Evolutionary conservation across 1,140 invertebrate species (phyloP).

Genomic region (Eupristina koningsbergeri): DNA sequence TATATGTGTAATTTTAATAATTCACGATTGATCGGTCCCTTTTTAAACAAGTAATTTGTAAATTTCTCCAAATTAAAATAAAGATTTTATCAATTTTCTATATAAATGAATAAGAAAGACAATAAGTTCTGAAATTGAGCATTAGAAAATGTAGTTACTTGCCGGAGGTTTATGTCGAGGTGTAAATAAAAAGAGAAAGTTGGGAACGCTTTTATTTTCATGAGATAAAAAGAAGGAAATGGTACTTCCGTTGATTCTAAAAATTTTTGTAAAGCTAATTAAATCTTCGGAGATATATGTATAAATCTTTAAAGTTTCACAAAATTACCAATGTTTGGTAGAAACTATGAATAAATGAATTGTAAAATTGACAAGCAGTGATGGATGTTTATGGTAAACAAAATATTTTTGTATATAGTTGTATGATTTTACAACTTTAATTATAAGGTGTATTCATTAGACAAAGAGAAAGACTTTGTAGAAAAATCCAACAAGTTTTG

Average conservation of each 20-base stretch:
- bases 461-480: no score
- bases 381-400: neutral
- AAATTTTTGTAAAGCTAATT: constrained; percentile 12
- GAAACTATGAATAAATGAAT: neutral
- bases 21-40: no score
- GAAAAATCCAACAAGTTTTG: no score
- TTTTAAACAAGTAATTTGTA: no score
- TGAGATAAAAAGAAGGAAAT: neutral
- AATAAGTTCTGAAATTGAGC: neutral
- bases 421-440: no score
- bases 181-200: neutral
- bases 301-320: neutral
- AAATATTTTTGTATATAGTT: neutral
- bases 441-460: no score
- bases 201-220: neutral
- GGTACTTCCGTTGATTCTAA: neutral
- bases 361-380: neutral
- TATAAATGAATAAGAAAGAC: no score
- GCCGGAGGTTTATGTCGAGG: neutral
- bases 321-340: neutral
- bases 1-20: no score
- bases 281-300: neutral
- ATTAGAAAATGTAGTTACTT: neutral
- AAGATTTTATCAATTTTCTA: neutral
- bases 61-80: neutral